phyloP scores from a whole-genome alignment of 2,113 vertebrate species.

The Toxotes chatareus region DNA sequence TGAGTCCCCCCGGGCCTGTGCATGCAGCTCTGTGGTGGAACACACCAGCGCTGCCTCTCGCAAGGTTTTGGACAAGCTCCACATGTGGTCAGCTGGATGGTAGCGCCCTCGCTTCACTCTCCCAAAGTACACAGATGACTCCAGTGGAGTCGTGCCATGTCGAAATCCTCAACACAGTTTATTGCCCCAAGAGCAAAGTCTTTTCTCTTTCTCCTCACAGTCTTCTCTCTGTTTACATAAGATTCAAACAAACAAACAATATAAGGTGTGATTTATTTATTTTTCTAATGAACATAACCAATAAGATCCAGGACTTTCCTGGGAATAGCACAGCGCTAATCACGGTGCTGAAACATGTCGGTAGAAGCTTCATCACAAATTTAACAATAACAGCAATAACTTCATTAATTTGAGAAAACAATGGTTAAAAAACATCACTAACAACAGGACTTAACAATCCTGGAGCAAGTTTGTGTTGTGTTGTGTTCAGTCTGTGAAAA shows the following conservation, averaged over 20 bases:
- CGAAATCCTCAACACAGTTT: slow-evolving; percentile 44
- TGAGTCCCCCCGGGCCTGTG: slow-evolving; percentile 62
- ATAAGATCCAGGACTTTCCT: neutral
- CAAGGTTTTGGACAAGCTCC: slow-evolving; percentile 69
- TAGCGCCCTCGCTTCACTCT: slow-evolving; percentile 69
- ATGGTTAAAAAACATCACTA: neutral
- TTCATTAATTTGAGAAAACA: neutral
- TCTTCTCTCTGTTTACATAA: neutral
- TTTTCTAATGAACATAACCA: neutral
- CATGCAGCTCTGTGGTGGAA: slow-evolving; percentile 72
- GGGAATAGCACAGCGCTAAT: neutral
- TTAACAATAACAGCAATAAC: neutral
- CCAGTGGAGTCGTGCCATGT: slow-evolving; percentile 32
- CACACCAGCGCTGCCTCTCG: slow-evolving; percentile 56
- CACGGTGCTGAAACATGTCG: neutral
- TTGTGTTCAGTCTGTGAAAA: neutral
- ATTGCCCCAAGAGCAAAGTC: slow-evolving; percentile 6
- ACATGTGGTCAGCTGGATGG: slow-evolving; percentile 73
- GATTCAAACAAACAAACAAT: neutral
- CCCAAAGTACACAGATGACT: slow-evolving; percentile 63
- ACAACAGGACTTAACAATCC: neutral
- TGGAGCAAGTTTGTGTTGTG: neutral
- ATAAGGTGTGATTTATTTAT: slow-evolving; percentile 3
- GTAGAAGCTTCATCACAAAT: neutral
- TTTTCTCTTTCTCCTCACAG: slow-evolving; percentile 21